phyloP scores from a whole-genome alignment of 2,888 invertebrate genomes.

The Epicampocera succincta region DNA sequence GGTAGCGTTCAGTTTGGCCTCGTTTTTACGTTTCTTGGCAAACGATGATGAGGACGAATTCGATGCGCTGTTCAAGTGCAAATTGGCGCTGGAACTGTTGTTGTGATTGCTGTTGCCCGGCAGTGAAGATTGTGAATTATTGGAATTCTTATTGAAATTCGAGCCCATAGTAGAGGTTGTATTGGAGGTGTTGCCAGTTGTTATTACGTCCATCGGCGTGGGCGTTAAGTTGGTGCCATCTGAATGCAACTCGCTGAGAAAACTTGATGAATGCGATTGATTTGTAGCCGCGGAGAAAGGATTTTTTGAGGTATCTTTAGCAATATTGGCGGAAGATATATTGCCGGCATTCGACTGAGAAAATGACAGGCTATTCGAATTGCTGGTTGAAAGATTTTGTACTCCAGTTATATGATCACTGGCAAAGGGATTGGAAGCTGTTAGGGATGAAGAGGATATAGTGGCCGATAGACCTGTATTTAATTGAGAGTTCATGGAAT shows the following conservation, averaged over 20 bases:
- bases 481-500: constrained; percentile 52
- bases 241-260: constrained; percentile 61
- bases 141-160: constrained; percentile 57
- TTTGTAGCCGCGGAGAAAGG: constrained; percentile 50
- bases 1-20: constrained; percentile 74
- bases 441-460: constrained; percentile 60
- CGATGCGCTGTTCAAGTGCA: constrained; percentile 53
- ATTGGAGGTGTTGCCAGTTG: constrained; percentile 61
- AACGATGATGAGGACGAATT: constrained; percentile 59
- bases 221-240: constrained; percentile 72
- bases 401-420: constrained; percentile 57
- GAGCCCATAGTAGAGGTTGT: constrained; percentile 70
- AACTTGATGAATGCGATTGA: constrained; percentile 58
- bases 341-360: constrained; percentile 68
- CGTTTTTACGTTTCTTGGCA: constrained; percentile 80
- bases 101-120: constrained; percentile 32
- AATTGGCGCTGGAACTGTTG: constrained; percentile 44
- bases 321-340: constrained; percentile 50
- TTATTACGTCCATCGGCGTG: constrained; percentile 60
- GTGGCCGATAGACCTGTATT: constrained; percentile 31
- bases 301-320: constrained; percentile 59
- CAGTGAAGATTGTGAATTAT: constrained; percentile 57
- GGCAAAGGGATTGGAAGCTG: constrained; percentile 40
- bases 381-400: constrained; percentile 69
- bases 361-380: constrained; percentile 68